A percentile compares a stretch with the other conserved stretches of the same genome.
Conservation (phyloP, 2,113 vertebrate species). For the Aythya baeri region DNA sequence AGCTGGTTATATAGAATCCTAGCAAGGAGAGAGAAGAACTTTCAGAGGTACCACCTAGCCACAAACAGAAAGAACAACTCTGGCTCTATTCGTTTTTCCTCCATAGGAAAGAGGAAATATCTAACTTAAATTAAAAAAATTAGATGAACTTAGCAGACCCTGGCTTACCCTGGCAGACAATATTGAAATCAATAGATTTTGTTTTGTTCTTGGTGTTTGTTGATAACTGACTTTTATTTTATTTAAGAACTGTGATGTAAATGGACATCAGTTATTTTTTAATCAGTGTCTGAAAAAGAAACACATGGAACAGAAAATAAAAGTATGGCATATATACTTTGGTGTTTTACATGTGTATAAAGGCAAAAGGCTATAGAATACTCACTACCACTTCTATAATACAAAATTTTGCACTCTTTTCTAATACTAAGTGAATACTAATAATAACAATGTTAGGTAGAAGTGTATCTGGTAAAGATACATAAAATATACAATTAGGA, state of each 20-base stretch:
- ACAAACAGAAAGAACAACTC: not conserved
- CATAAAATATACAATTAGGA: constrained; percentile 15
- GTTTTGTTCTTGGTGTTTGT: rapidly evolving
- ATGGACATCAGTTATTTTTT: not conserved
- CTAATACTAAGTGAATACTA: not conserved
- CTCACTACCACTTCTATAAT: not conserved
- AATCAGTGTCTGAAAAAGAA: not conserved
- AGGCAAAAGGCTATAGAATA: not conserved
- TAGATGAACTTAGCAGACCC: not conserved
- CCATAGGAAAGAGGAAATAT: not conserved
- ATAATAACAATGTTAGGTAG: not conserved
- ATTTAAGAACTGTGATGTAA: not conserved
- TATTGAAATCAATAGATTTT: not conserved
- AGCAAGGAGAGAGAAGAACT: not conserved
- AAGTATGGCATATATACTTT: not conserved
- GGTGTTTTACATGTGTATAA: not conserved
- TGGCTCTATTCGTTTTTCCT: not conserved
- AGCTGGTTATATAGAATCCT: not conserved
- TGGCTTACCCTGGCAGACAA: not conserved
- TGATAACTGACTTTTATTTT: not conserved
- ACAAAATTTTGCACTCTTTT: not conserved
- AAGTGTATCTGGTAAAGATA: not conserved
- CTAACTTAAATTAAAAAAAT: not conserved
- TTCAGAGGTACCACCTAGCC: not conserved
- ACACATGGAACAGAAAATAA: not conserved